Evolutionary conservation across 2,797 vertebrate species (phyloP).

Genomic region (Triplophysa bombifrons): DNA sequence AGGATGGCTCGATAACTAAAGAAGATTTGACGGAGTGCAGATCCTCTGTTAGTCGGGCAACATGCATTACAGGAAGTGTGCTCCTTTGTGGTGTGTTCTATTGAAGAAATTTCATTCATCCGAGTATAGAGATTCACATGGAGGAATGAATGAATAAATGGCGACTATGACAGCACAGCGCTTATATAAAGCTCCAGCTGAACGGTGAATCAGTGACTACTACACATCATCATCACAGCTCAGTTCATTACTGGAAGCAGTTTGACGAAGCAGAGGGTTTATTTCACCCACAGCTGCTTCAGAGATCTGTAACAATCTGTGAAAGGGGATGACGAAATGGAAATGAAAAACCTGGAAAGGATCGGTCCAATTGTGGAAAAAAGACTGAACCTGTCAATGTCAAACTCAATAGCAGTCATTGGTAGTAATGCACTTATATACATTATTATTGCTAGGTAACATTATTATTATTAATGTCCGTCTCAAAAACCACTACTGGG

Average conservation of each 20-base stretch:
- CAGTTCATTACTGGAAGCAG: conserved; percentile 4
- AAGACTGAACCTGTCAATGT: neutral
- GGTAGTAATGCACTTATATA: too few species aligned
- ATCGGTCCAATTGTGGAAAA: neutral
- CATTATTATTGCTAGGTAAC: too few species aligned
- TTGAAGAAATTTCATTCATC: neutral
- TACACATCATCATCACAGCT: neutral
- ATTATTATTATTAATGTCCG: too few species aligned
- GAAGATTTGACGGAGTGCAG: conserved; percentile 14
- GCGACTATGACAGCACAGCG: neutral
- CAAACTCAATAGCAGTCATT: neutral
- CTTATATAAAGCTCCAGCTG: neutral
- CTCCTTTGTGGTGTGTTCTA: neutral
- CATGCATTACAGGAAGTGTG: too few species aligned
- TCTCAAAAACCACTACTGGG: too few species aligned
- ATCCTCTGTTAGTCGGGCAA: too few species aligned
- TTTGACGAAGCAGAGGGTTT: neutral
- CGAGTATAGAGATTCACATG: neutral
- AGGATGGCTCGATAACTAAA: conserved; percentile 21
- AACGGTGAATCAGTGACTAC: neutral
- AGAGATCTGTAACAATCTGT: conserved; percentile 13
- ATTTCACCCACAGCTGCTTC: conserved; percentile 33
- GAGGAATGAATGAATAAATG: neutral
- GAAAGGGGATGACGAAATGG: neutral
- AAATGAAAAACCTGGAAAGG: neutral